Percentiles rank a stretch among this genome's conserved stretches.
These are phyloP conservation scores for Bombyx huttoni DNA, from an alignment of 2,888 invertebrate genomes.

Conservation along the genomic window DNA sequence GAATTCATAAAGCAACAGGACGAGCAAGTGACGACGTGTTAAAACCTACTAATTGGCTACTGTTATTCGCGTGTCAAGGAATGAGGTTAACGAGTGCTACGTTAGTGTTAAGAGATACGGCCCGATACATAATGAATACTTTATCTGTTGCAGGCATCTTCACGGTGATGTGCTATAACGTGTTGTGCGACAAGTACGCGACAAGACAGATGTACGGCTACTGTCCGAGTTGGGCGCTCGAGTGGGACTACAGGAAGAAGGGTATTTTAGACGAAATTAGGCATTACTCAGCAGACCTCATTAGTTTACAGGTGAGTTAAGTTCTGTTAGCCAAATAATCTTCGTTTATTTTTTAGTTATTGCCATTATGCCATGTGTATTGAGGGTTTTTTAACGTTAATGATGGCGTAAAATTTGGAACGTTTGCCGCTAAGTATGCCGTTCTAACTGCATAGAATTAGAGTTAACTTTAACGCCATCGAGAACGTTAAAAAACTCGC, in stretches of 20 bases:
- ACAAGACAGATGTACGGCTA: slow-evolving; percentile 99
- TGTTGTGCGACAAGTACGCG: slow-evolving; percentile 98
- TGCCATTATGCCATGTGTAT: neutral
- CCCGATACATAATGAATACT: neutral
- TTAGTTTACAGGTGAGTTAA: slow-evolving; percentile 78
- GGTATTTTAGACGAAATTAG: slow-evolving; percentile 96
- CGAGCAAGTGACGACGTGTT: neutral
- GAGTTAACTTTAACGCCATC: too few relatives aligned
- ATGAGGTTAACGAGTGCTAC: neutral
- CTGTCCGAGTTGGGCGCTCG: slow-evolving; percentile 98
- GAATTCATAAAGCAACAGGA: neutral
- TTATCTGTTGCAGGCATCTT: slow-evolving; percentile 81
- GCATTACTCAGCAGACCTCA: slow-evolving; percentile 97
- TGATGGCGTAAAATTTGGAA: too few relatives aligned
- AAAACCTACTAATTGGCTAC: neutral
- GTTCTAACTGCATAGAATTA: too few relatives aligned
- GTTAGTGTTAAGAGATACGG: neutral
- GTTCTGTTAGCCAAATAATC: neutral
- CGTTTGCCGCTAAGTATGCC: too few relatives aligned
- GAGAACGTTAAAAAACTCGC: too few relatives aligned
- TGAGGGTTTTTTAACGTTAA: neutral
- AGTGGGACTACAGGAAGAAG: slow-evolving; percentile 99
- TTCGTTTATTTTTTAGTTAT: neutral
- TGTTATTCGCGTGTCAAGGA: neutral
- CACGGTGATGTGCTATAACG: slow-evolving; percentile 99